Evolutionary conservation across 2,888 invertebrate genomes (phyloP).

Genomic region (Campaea margaritaria): DNA sequence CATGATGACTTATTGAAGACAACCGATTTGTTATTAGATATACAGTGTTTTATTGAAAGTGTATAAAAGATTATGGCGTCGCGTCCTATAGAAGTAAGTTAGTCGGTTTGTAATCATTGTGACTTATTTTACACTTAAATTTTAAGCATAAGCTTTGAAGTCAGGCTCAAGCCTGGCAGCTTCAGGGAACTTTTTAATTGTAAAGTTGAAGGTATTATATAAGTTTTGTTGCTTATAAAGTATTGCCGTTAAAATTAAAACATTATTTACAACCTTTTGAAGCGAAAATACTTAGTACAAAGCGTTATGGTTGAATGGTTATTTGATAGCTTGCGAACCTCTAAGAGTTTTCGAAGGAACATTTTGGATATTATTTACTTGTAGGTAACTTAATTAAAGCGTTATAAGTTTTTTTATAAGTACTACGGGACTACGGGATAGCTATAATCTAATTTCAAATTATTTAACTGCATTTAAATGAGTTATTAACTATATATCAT

Average conservation of each 20-base stretch:
- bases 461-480: no score
- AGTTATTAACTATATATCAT: no score
- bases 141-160: background rate
- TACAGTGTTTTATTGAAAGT: no score
- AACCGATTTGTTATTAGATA: no score
- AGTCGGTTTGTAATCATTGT: no score
- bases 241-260: slow-evolving; percentile 5
- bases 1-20: no score
- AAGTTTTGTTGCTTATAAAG: slow-evolving; percentile 12
- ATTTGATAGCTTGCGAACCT: background rate
- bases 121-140: no score
- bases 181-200: slow-evolving; percentile 24
- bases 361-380: background rate
- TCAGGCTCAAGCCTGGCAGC: background rate
- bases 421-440: background rate
- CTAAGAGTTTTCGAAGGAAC: background rate
- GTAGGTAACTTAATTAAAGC: no score
- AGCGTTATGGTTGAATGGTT: background rate
- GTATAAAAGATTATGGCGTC: no score
- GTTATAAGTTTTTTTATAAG: no score
- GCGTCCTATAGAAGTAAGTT: no score
- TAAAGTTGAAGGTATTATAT: slow-evolving; percentile 10
- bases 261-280: slow-evolving; percentile 3
- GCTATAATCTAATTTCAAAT: no score
- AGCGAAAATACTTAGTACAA: background rate